Evolutionary conservation across 2,888 invertebrate species (phyloP), one percentile per base, ranked within the genome.

Genomic region (Pheosia gnoma): DNA sequence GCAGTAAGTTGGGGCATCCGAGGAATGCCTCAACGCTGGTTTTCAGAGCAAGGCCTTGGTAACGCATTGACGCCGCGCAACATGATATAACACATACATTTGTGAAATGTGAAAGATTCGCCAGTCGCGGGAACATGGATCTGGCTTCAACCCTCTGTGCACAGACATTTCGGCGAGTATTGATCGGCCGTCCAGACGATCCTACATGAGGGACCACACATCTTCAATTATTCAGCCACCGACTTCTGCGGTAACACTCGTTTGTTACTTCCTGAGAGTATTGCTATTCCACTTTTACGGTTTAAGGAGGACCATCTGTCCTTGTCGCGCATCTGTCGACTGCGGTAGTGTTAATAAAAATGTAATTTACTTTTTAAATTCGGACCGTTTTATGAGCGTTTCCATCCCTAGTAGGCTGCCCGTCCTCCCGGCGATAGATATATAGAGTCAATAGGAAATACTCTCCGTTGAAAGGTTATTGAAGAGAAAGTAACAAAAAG

Each of bases 181-280:
- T 77, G 89, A 89, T 86, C 88, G 73, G 67, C 53, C 62, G 76
- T 79, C 83, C 78, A 88, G 86, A 85, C 87, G 80, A 84, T 83
- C 84, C 80, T 74, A 74, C 79, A 80, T 83, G 67, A 80, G 75
- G 82, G 84, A 84, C 83, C 84, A 79, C 79, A 81, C 81, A 84
- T 85, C 84, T 85, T 92, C 87, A 90, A 91, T 91, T 90, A 92
- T 91, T 92, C 90, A 92, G 75, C 69, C 71, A 77, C 73, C 73
- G 79, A 77, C 78, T 71, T 82, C 80, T 78, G 65, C 68, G 70
- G 70, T 67, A 61, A 64, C 68, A 70, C 73, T 79, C 75, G 80
- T 82, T 81, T 80, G 81, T 80, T 79, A 83, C 83, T 79, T 81
- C 79, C 78, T 77, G 69, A 77, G 83, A 82, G 81, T 85, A 83